A percentile compares a stretch with the other conserved stretches of the same genome.
These are phyloP conservation scores for Lethenteron reissneri DNA, from an alignment of 2,113 vertebrate species.

Conservation along the genomic window DNA sequence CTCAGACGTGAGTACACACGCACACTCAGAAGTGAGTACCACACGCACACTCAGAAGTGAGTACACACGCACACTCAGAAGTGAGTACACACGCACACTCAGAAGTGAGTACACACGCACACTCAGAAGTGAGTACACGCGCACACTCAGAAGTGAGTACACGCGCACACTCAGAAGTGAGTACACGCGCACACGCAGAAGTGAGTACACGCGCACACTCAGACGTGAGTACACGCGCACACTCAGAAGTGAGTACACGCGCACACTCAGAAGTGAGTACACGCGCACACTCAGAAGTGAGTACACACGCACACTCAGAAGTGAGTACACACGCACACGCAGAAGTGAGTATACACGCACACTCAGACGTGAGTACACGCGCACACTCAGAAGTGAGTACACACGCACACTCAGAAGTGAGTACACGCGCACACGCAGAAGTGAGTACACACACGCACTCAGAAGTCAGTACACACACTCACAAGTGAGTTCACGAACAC, in stretches of 20 bases:
- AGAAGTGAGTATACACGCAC: not conserved
- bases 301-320: not conserved
- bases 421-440: conserved; percentile 23
- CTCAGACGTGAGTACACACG: not conserved
- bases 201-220: conserved; percentile 9
- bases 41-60: not conserved
- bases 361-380: not conserved
- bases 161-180: not conserved
- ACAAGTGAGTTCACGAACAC: conserved; percentile 24
- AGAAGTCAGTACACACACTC: not conserved
- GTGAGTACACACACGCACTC: conserved; percentile 21
- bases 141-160: not conserved
- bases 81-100: no score
- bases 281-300: conserved; percentile 31
- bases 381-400: no score
- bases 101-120: no score
- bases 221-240: conserved; percentile 34
- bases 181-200: conserved; percentile 30
- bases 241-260: not conserved
- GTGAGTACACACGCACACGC: not conserved
- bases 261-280: no score
- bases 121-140: conserved; percentile 37
- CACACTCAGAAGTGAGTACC: no score
- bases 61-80: not conserved
- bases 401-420: no score